phyloP scores from a whole-genome alignment of 2,888 invertebrate genomes.

The Caenorhabditis sp. region DNA sequence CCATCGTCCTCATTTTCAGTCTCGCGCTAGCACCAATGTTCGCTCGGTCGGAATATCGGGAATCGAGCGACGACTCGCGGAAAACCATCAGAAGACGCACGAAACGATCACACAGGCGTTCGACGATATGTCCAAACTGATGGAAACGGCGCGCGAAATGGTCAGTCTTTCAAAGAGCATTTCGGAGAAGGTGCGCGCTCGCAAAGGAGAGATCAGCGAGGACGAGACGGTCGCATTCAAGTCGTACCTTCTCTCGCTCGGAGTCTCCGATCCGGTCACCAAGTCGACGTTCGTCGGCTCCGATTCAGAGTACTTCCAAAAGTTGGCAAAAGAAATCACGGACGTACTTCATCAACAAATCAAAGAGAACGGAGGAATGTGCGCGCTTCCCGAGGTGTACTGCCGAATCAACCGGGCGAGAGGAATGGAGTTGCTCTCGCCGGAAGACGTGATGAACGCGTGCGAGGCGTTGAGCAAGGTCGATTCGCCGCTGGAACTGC shows the following conservation, averaged over 20 bases:
- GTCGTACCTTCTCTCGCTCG: constrained; percentile 94
- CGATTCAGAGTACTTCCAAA: constrained; percentile 88
- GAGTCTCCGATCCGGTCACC: constrained; percentile 97
- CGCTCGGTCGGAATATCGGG: constrained; percentile 88
- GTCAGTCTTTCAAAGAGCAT: constrained; percentile 92
- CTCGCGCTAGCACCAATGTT: constrained; percentile 75
- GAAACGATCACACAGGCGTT: constrained; percentile 93
- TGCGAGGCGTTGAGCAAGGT: constrained; percentile 82
- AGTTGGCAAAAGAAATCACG: constrained; percentile 89
- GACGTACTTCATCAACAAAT: constrained; percentile 88
- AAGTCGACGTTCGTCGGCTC: constrained; percentile 88
- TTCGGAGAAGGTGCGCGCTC: constrained; percentile 92
- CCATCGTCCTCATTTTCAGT: constrained; percentile 45
- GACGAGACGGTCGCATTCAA: constrained; percentile 96
- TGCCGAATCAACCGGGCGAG: constrained; percentile 96
- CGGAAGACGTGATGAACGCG: constrained; percentile 94
- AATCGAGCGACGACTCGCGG: constrained; percentile 92
- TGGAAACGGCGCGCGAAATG: constrained; percentile 98
- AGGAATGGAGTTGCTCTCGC: constrained; percentile 94
- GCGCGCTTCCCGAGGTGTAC: constrained; percentile 96
- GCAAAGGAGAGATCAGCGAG: constrained; percentile 94
- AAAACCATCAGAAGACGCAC: constrained; percentile 91
- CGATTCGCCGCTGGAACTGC: constrained; percentile 82
- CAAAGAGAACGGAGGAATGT: constrained; percentile 93
- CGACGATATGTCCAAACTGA: constrained; percentile 93